phyloP scores from a whole-genome alignment of 2,797 vertebrate genomes.

The Enteromius afrohamiltoni region DNA sequence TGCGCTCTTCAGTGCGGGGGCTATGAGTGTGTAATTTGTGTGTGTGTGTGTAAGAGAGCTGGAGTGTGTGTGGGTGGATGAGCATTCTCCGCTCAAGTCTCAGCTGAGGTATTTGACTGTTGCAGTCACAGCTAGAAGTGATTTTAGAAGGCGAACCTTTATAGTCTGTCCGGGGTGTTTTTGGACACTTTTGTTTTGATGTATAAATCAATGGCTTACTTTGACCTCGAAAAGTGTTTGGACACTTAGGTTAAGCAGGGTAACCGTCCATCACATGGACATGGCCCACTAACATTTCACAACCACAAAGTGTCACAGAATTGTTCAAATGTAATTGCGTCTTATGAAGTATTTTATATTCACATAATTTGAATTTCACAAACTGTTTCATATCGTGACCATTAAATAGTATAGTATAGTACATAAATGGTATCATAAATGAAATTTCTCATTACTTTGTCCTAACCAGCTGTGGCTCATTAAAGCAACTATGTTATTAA shows the following conservation, averaged over 20 bases:
- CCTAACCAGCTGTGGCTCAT: too few relatives aligned
- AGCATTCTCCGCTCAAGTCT: conserved; percentile 50
- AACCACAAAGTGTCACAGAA: neutral
- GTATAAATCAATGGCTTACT: neutral
- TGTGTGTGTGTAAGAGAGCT: conserved; percentile 38
- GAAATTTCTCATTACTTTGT: neutral
- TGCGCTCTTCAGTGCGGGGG: conserved; percentile 43
- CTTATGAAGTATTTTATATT: neutral
- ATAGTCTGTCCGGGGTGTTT: neutral
- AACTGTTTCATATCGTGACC: neutral
- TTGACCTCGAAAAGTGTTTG: neutral
- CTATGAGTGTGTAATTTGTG: conserved; percentile 40
- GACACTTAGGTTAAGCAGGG: neutral
- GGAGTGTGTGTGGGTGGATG: conserved; percentile 56
- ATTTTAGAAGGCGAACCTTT: neutral
- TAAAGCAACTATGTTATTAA: too few relatives aligned
- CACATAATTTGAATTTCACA: neutral
- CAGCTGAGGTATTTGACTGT: conserved; percentile 49
- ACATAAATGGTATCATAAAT: neutral
- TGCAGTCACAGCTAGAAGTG: conserved; percentile 7
- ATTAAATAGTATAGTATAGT: neutral
- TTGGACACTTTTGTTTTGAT: neutral
- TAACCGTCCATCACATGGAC: neutral
- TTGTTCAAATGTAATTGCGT: neutral
- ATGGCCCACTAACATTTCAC: neutral